These are phyloP conservation scores for Amphipyra berbera DNA, from an alignment of 2,888 invertebrate species.

Conservation along the genomic window DNA sequence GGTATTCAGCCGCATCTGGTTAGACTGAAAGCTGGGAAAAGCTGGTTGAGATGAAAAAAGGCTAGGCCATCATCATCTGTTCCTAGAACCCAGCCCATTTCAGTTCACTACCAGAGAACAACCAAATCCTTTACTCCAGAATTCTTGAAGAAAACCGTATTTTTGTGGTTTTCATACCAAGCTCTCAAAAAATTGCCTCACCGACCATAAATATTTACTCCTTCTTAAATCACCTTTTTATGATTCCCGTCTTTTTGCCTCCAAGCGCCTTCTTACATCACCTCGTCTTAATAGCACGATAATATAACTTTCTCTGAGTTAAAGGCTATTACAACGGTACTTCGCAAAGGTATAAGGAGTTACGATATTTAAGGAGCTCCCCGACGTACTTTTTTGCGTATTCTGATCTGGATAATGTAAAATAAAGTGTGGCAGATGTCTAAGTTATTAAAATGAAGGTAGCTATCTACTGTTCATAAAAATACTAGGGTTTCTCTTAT, in stretches of 20 bases:
- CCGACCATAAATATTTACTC: slow-evolving; percentile 37
- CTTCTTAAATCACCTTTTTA: slow-evolving; percentile 35
- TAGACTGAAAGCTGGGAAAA: too few relatives aligned
- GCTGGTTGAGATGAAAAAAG: too few relatives aligned
- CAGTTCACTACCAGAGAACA: too few relatives aligned
- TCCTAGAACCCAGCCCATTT: too few relatives aligned
- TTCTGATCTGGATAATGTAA: background rate
- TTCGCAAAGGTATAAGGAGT: slow-evolving; percentile 1
- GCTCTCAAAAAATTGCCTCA: background rate
- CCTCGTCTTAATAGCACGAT: slow-evolving; percentile 17
- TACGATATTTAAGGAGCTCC: background rate
- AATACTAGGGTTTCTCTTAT: too few relatives aligned
- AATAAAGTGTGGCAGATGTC: background rate
- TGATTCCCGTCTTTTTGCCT: slow-evolving; percentile 9
- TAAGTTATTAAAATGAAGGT: background rate
- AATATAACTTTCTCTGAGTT: slow-evolving; percentile 31
- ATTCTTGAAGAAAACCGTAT: too few relatives aligned
- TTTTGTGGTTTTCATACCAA: background rate
- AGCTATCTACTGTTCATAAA: too few relatives aligned
- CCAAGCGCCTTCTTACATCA: slow-evolving; percentile 10
- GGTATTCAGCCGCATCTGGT: too few relatives aligned
- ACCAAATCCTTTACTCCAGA: too few relatives aligned
- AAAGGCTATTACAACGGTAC: slow-evolving; percentile 9
- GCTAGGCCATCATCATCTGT: too few relatives aligned
- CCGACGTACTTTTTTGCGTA: background rate